A percentile compares a stretch with the other conserved stretches of the same genome.
phyloP scores from a whole-genome alignment of 2,888 invertebrate species.

The Apodemia hepburni region DNA sequence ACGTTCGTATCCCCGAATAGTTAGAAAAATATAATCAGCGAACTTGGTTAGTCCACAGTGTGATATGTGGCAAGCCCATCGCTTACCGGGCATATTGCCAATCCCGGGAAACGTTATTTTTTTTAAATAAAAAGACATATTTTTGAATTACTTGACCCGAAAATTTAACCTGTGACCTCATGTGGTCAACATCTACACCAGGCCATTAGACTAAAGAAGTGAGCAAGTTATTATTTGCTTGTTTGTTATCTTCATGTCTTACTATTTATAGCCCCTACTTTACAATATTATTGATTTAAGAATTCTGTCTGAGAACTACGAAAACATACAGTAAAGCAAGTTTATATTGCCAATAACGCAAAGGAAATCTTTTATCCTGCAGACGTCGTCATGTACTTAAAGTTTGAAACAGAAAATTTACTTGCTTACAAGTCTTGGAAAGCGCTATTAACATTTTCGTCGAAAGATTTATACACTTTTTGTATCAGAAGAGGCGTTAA shows the following conservation, averaged over 20 bases:
- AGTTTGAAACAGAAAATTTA: slow-evolving; percentile 45
- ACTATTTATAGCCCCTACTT: not conserved
- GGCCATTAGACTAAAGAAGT: too few species aligned
- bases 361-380: slow-evolving; percentile 15
- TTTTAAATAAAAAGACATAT: too few species aligned
- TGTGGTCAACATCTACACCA: too few species aligned
- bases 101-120: too few species aligned
- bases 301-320: slow-evolving; percentile 7
- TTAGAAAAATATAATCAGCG: too few species aligned
- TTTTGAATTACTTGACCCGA: too few species aligned
- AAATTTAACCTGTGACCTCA: too few species aligned
- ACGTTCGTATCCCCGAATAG: too few species aligned
- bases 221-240: too few species aligned
- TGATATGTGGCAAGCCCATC: too few species aligned
- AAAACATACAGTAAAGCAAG: slow-evolving; percentile 15
- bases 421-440: slow-evolving; percentile 38
- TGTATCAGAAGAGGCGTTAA: slow-evolving; percentile 8
- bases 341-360: slow-evolving; percentile 23
- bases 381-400: slow-evolving; percentile 25
- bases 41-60: too few species aligned
- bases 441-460: slow-evolving; percentile 30
- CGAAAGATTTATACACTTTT: slow-evolving; percentile 28
- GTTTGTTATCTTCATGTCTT: not conserved
- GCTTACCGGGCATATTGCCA: too few species aligned
- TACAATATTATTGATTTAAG: slow-evolving; percentile 8